Base-by-base conservation (phyloP, 2,797 vertebrate species). In the Tachyglossus aculeatus region DNA sequence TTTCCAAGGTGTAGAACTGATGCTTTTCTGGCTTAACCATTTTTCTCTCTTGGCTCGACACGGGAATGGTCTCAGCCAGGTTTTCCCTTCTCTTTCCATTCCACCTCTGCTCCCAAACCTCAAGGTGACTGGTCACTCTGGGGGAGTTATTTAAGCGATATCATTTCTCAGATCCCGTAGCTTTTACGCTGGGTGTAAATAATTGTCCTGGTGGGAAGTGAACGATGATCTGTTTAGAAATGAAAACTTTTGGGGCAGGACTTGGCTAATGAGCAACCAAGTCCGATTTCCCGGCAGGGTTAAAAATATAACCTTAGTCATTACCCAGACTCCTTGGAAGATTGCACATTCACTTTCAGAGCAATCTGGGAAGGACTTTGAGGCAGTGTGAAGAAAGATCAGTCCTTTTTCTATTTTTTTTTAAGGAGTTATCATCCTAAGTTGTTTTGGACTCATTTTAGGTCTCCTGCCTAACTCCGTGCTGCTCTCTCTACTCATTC, bases 321-420 rank as follows among this genome's bases (percentile, higher is more conserved):
- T 83, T 74, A 83, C 66, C 80, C 48, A 58, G 83, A 78, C 37
- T 81, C 83, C 86, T 88, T 82, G 77, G 83, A 84, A 81, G 84
- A 74, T 81, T 80, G 56, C 79, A 86, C 79, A 48, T 71, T 57
- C 60, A 78, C 76, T 81, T 80, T 84, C 19, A 10, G 74, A 13
- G 75, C 73, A 75, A 81, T 76, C 72, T 82, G 75, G 77, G 80
- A 86, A 71, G 75, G 61, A 77, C 82, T 58, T 4, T 12, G 15
- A 8, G 38, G 4, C 9, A 47, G 14, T 27, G 11, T 27, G 29
- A 18, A 29, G 16, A 44, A 44, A 44, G 40, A 9, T 10, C n/a
- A 14, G 41, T 44, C 19, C 44, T 44, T n/a, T 15, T 37, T 36
- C 5, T 53, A 11, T 24, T 53, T n/a, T n/a, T n/a, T n/a, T 37